These are phyloP conservation scores for Gadus macrocephalus DNA, from an alignment of 2,113 vertebrate species.

Conservation along the genomic window DNA sequence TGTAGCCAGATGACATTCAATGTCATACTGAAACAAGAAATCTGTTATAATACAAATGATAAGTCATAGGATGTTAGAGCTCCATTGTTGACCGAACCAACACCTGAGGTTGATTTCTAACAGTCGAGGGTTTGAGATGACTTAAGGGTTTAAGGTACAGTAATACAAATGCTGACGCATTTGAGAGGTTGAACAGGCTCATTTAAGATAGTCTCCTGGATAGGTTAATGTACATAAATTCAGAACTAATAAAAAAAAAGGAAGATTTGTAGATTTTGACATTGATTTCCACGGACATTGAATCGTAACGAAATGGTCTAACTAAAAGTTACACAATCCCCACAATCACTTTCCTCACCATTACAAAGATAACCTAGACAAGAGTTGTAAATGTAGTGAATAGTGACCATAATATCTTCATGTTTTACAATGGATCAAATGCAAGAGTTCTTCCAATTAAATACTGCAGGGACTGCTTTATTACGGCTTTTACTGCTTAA, in stretches of 20 bases:
- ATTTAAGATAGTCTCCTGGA: slow-evolving; percentile 31
- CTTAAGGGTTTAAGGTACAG: slow-evolving; percentile 71
- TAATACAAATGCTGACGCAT: slow-evolving; percentile 60
- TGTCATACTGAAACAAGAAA: slow-evolving; percentile 55
- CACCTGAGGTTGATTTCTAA: slow-evolving; percentile 51
- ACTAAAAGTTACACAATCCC: too few relatives aligned
- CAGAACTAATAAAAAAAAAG: slow-evolving; percentile 1
- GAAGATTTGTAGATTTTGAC: slow-evolving; percentile 27
- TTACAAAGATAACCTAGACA: not conserved
- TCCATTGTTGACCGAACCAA: slow-evolving; percentile 65
- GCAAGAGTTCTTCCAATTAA: too few relatives aligned
- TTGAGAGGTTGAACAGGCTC: slow-evolving; percentile 42
- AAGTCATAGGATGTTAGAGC: slow-evolving; percentile 50
- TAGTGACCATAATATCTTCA: too few relatives aligned
- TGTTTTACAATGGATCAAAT: too few relatives aligned
- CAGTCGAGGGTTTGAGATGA: slow-evolving; percentile 65
- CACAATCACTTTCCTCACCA: too few relatives aligned
- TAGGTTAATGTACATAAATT: not conserved
- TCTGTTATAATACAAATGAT: slow-evolving; percentile 31
- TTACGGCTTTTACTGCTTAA: too few relatives aligned
- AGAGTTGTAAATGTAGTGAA: too few relatives aligned
- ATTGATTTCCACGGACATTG: not conserved
- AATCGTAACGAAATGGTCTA: not conserved
- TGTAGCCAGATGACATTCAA: slow-evolving; percentile 59
- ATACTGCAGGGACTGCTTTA: too few relatives aligned